A percentile compares a stretch with the other conserved stretches of the same genome.
Conservation (phyloP, 2,888 invertebrate species). For the Oxystoma pomonae region DNA sequence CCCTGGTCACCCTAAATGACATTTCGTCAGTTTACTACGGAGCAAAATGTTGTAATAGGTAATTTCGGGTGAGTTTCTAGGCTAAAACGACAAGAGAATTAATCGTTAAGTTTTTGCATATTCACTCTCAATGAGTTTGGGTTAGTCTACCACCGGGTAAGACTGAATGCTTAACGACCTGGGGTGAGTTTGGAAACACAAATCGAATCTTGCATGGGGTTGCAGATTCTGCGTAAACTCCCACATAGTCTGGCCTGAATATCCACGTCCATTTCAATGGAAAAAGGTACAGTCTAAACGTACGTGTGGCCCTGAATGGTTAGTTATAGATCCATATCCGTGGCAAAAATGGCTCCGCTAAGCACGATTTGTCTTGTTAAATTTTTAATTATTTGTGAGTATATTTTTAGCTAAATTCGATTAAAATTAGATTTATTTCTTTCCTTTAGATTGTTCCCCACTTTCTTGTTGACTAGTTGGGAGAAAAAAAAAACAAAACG, state of each 20-base stretch:
- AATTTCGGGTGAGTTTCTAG: background rate
- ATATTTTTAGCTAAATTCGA: background rate
- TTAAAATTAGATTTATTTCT: too few relatives aligned
- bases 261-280: background rate
- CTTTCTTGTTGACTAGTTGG: too few relatives aligned
- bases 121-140: background rate
- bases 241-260: background rate
- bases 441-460: too few relatives aligned
- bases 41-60: background rate
- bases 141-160: background rate
- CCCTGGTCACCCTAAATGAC: background rate
- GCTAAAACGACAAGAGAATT: background rate
- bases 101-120: background rate
- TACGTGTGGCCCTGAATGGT: constrained; percentile 25
- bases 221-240: background rate
- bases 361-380: background rate
- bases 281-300: constrained; percentile 11
- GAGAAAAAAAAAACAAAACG: too few relatives aligned
- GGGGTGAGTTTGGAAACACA: background rate
- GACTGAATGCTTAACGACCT: background rate
- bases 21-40: background rate
- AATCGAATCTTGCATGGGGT: background rate
- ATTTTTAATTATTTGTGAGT: background rate
- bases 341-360: background rate
- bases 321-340: constrained; percentile 19